Conservation (phyloP, 2,888 invertebrate species). For the Thecocarcelia acutangulata region DNA sequence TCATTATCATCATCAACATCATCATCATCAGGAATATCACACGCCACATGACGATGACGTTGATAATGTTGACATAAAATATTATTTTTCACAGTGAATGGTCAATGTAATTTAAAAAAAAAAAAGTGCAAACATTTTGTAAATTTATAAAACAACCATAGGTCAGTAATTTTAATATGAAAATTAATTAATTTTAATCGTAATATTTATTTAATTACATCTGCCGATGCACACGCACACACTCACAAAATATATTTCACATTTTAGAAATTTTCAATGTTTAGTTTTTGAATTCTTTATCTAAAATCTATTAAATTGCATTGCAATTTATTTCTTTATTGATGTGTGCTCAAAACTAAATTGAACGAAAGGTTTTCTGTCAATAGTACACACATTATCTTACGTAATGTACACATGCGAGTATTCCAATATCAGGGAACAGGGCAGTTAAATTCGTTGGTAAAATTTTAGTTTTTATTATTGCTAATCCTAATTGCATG, state of each 20-base stretch:
- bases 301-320: not conserved
- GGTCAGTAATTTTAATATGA: conserved; percentile 42
- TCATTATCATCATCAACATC: not conserved
- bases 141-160: conserved; percentile 33
- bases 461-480: too few relatives aligned
- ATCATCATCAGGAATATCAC: conserved; percentile 1
- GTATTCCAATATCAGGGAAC: too few relatives aligned
- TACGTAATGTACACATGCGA: too few relatives aligned
- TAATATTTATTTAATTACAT: conserved; percentile 11
- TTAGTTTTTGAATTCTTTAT: not conserved
- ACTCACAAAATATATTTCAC: too few relatives aligned
- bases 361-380: too few relatives aligned
- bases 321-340: too few relatives aligned
- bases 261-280: not conserved
- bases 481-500: too few relatives aligned
- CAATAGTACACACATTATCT: too few relatives aligned
- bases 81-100: conserved; percentile 60
- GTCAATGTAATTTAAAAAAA: conserved; percentile 35
- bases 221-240: not conserved
- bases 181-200: conserved; percentile 57
- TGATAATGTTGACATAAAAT: conserved; percentile 63
- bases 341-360: too few relatives aligned
- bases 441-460: too few relatives aligned
- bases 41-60: conserved; percentile 39
- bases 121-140: not conserved